Conservation (phyloP, 1,140 invertebrate species). For the Phymorhynchus buccinoides region DNA sequence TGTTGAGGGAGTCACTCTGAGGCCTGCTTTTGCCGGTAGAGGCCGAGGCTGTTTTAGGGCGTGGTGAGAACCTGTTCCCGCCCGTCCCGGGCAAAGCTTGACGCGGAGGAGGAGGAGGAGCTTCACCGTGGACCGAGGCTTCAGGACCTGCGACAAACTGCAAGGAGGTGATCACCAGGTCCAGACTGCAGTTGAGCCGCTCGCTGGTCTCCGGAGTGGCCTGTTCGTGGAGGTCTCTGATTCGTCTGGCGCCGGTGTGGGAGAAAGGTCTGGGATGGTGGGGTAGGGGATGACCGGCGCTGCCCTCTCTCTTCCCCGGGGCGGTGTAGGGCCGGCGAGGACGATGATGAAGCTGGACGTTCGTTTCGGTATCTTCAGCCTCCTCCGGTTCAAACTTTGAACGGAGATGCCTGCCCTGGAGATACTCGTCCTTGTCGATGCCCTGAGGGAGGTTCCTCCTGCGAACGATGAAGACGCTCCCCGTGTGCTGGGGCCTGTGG, state of each 20-base stretch:
- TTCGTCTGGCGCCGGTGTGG: not conserved
- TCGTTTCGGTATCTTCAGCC: not conserved
- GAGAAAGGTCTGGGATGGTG: not conserved
- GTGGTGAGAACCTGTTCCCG: not conserved
- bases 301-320: not conserved
- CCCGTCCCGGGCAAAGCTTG: not conserved
- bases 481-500: constrained; percentile 34
- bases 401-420: constrained; percentile 21
- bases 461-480: constrained; percentile 35
- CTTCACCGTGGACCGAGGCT: not conserved
- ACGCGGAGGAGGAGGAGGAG: not conserved
- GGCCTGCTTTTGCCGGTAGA: not conserved
- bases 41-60: not conserved
- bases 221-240: not conserved
- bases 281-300: not conserved
- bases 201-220: not conserved
- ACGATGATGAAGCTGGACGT: not conserved
- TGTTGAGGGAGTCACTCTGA: not conserved
- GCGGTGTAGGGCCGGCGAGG: constrained; percentile 31
- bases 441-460: constrained; percentile 11
- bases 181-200: not conserved
- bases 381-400: not conserved
- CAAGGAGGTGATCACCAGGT: constrained; percentile 21
- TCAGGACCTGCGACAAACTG: not conserved
- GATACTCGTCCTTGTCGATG: constrained; percentile 27